Percentiles rank a stretch among this genome's conserved stretches.
Conservation (phyloP, 2,797 vertebrate genomes). For the Diceros bicornis region DNA sequence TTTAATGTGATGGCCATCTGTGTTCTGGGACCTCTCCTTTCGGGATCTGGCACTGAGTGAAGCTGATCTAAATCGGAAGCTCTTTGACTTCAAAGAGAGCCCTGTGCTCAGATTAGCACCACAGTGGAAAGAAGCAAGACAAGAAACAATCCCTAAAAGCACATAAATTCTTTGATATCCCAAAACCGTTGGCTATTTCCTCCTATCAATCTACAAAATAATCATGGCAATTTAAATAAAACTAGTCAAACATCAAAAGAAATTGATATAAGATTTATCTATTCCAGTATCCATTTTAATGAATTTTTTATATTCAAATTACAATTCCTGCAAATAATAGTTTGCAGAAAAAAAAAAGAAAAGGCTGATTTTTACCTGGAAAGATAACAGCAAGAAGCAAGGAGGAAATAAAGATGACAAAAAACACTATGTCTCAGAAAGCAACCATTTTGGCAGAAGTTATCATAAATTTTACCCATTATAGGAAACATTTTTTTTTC, state of each 20-base stretch:
- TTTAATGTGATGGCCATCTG: slow-evolving; percentile 44
- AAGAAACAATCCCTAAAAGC: slow-evolving; percentile 53
- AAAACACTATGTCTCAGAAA: background rate
- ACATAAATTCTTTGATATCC: slow-evolving; percentile 27
- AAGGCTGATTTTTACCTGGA: slow-evolving; percentile 7
- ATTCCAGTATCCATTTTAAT: slow-evolving; percentile 55
- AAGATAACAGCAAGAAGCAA: background rate
- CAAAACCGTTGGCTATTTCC: slow-evolving; percentile 60
- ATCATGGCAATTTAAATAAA: slow-evolving; percentile 59
- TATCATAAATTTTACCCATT: slow-evolving; percentile 13
- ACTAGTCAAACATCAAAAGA: slow-evolving; percentile 61
- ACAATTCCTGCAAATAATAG: slow-evolving; percentile 9
- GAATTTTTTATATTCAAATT: slow-evolving; percentile 29
- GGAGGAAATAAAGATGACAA: slow-evolving; percentile 40
- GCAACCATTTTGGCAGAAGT: slow-evolving; percentile 15
- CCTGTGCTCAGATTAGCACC: background rate
- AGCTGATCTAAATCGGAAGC: slow-evolving; percentile 64
- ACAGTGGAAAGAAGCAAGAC: slow-evolving; percentile 24
- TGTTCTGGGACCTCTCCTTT: slow-evolving; percentile 25
- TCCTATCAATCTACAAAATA: slow-evolving; percentile 49
- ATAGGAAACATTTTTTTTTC: background rate
- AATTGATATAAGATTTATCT: background rate
- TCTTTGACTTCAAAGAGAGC: slow-evolving; percentile 64
- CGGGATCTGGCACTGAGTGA: background rate
- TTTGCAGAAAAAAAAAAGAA: slow-evolving; percentile 34